Conservation (phyloP, 2,888 invertebrate species). For the Acanthosepion lycidas region DNA sequence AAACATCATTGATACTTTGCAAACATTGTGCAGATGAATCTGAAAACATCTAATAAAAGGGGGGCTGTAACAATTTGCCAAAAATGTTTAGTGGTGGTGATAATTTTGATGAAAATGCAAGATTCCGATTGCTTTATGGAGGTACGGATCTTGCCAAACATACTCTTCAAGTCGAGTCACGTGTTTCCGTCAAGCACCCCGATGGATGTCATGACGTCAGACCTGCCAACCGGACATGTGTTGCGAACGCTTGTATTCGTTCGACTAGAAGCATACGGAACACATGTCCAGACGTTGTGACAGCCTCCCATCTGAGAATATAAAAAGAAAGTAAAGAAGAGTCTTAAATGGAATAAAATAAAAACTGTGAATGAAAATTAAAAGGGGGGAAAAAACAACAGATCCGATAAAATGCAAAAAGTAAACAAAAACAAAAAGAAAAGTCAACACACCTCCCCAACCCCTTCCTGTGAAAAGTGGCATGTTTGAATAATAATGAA, state of each 20-base stretch:
- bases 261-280: background rate
- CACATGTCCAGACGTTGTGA: background rate
- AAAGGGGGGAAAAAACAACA: background rate
- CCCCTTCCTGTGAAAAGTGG: background rate
- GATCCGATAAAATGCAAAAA: background rate
- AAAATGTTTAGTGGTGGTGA: background rate
- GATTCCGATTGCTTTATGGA: background rate
- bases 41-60: too few relatives aligned
- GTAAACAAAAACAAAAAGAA: background rate
- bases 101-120: background rate
- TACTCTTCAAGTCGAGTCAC: background rate
- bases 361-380: background rate
- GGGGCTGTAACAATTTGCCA: background rate
- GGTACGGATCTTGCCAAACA: background rate
- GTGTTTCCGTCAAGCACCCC: background rate
- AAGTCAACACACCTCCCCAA: background rate
- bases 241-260: background rate
- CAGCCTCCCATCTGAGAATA: background rate
- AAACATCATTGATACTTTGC: too few relatives aligned
- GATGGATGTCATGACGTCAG: background rate
- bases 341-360: background rate
- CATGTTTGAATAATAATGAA: background rate
- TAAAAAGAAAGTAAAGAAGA: background rate
- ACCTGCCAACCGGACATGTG: background rate
- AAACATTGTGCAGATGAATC: too few relatives aligned